Conservation (phyloP, 2,888 invertebrate genomes). For the Euzophera pinguis region DNA sequence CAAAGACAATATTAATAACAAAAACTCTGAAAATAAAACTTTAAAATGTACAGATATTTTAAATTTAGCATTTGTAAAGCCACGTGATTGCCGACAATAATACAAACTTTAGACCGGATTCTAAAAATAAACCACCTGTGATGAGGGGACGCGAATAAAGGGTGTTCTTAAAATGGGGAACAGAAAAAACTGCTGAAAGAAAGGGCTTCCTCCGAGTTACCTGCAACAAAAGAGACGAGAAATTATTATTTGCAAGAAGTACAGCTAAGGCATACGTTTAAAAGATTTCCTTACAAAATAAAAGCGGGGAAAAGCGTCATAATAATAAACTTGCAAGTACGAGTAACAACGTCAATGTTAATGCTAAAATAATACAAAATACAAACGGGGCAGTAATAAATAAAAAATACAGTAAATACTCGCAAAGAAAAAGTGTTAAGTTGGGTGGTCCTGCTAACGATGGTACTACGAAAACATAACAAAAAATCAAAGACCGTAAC, state of each 20-base stretch:
- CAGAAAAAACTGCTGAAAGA: conserved; percentile 22
- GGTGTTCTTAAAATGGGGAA: conserved; percentile 21
- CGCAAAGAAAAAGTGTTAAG: conserved; percentile 23
- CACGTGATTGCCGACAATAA: conserved; percentile 24
- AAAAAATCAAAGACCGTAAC: conserved; percentile 30
- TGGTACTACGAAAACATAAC: conserved; percentile 5
- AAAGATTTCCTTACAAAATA: not conserved
- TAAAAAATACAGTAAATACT: conserved; percentile 3
- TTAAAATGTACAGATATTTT: not conserved
- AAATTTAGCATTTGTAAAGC: conserved; percentile 22
- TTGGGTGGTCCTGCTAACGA: conserved; percentile 36
- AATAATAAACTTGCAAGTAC: too few relatives aligned
- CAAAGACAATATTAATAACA: not conserved
- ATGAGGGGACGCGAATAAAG: conserved; percentile 24
- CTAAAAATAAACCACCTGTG: conserved; percentile 28
- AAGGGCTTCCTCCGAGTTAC: conserved; percentile 53
- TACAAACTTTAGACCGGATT: conserved; percentile 19
- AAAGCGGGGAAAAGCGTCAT: too few relatives aligned
- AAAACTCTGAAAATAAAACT: not conserved
- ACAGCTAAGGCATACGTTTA: conserved; percentile 24
- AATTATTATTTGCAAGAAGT: conserved; percentile 35
- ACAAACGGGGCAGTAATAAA: not conserved
- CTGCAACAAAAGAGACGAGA: conserved; percentile 56
- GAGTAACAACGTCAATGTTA: too few relatives aligned
- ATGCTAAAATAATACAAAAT: too few relatives aligned